Base-by-base conservation (phyloP, 2,888 invertebrate genomes). In the Galeopsomyia nigrocyanea region DNA sequence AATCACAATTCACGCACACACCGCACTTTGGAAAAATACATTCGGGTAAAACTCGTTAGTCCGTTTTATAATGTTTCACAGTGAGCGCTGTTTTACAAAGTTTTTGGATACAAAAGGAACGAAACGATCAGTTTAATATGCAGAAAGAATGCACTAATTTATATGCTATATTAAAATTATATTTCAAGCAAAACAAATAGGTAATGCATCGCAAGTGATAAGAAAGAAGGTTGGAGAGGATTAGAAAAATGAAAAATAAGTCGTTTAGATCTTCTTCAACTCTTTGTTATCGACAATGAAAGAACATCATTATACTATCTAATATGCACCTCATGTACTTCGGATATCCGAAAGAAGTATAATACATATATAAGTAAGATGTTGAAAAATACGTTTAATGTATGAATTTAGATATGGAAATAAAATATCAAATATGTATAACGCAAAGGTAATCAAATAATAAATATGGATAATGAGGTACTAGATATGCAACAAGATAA, bases 371-470 rank as follows among this genome's bases (percentile, higher is more conserved):
- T 66, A 75, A 64, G 65, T 22, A 50, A 60, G 21, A 62, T 58
- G 31, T 67, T 68, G n/a, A 55, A 31, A 51, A 56, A 61, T 57
- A 69, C 65, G 47, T 50, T 74, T 60, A 72, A 74, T 71, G 66
- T 74, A 73, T 74, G 63, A 63, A 75, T 66, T 60, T 70, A 73
- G 66, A 17, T 65, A 53, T 51, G 76, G n/a, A 46, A 64, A 71
- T 50, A 73, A 68, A 65, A 76, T 74, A 71, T 74, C 75, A 74
- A 74, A 78, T 53, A 68, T 76, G 75, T 76, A 77, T 75, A 74
- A 76, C 75, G 77, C 77, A 78, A 76, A 78, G 75, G 69, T 79
- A 79, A 80, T 80, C 79, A 80, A 80, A 81, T 73, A 74, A 77
- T 77, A 77, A 67, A 62, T 75, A 78, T 73, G 57, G 68, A 68